These are phyloP conservation scores for Agriotes lineatus DNA, from an alignment of 2,888 invertebrate species.

Conservation along the genomic window DNA sequence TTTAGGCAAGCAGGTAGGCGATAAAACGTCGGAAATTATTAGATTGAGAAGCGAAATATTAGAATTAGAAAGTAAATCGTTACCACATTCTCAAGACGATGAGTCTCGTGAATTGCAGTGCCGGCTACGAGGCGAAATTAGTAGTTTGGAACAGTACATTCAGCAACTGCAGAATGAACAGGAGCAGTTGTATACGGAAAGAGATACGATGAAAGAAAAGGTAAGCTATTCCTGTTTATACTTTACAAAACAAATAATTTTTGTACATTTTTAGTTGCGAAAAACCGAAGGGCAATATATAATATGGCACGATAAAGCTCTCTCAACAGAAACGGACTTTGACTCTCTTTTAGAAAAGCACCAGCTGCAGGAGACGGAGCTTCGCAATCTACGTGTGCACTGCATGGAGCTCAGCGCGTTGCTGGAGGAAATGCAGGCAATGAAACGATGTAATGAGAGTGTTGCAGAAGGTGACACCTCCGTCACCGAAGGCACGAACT, in stretches of 20 bases:
- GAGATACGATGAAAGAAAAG: constrained; percentile 67
- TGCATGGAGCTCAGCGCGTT: constrained; percentile 63
- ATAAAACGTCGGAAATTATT: constrained; percentile 63
- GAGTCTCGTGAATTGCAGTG: constrained; percentile 55
- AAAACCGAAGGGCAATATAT: constrained; percentile 60
- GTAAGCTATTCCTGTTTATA: constrained; percentile 45
- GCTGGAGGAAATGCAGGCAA: constrained; percentile 64
- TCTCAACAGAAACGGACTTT: constrained; percentile 56
- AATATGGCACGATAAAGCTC: constrained; percentile 57
- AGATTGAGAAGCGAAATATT: constrained; percentile 60
- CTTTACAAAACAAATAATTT: too few species aligned
- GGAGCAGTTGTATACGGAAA: constrained; percentile 69
- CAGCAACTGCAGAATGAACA: constrained; percentile 68
- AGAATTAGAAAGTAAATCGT: constrained; percentile 55
- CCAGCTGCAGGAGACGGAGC: constrained; percentile 55
- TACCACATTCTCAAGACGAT: constrained; percentile 59
- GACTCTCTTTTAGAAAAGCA: constrained; percentile 54
- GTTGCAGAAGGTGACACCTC: constrained; percentile 48
- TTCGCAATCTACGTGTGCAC: constrained; percentile 53
- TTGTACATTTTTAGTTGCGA: constrained; percentile 59
- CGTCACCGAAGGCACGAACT: constrained; percentile 24
- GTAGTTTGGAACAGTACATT: constrained; percentile 69
- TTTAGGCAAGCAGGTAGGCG: constrained; percentile 61
- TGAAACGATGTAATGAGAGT: constrained; percentile 51
- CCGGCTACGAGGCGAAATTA: constrained; percentile 67